Base-by-base conservation (phyloP, 2,888 invertebrate species). In the Pristionchus arcanus region DNA sequence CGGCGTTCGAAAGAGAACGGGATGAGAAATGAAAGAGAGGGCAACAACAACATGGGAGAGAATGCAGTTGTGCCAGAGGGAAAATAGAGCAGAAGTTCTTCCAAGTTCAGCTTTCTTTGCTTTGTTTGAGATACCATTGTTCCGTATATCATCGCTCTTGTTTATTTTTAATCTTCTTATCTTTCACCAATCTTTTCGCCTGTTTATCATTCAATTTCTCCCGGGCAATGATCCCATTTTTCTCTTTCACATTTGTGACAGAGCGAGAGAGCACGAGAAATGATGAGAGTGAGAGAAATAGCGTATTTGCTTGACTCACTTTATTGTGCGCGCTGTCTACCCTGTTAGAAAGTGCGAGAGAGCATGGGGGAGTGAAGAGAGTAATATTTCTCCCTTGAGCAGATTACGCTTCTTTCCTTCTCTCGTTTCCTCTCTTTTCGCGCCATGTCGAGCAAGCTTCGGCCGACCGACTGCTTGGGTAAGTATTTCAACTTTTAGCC, bases 401-500 rank as follows among this genome's bases (percentile, higher is more conserved):
- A 74, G 74, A 74, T 42, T 74, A 25, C 74, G 74, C 37, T 74
- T 37, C 34, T 21, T 63, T 63, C 63, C 25, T 4, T 25, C 71
- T 4, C 81, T 49, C 28, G 49, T 81, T 53, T 49, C 11, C 21
- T 42, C 74, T 34, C 7, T 37, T 74, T 19, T 37, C 74, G 74
- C 74, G 25, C 81, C n/a, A 81, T 81, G 81, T 1, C 81, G 5
- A 74, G 34, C 19, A 21, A 2, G 3, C 77, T 81, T 4, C 81
- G 81, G 15, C 81, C 81, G 49, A 81, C 81, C n/a, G 81, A 53
- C 16, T 81, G 81, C 15, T 53, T 81, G 21, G 81, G 81, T 28
- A n/a, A 81, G 81, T 81, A 11, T 53, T 9, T 49, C 11, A 1
- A 49, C 42, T 49, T n/a, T n/a, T n/a, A n/a, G n/a, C n/a, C n/a